phyloP scores from a whole-genome alignment of 2,797 vertebrate genomes.

The Sebastes nivosus region DNA sequence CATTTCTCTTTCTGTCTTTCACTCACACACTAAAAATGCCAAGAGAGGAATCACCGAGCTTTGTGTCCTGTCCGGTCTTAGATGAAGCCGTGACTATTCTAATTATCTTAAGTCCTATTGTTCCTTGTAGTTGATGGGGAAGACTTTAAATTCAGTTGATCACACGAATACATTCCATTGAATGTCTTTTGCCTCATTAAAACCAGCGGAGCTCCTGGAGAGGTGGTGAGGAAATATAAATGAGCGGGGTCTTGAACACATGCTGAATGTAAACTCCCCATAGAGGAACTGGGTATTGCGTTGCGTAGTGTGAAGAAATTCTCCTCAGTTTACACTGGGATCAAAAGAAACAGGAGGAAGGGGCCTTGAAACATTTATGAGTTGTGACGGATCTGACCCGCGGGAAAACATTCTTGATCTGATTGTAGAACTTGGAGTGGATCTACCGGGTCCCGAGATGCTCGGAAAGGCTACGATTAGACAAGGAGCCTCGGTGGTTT shows the following conservation, averaged over 20 bases:
- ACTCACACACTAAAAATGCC: slow-evolving; percentile 39
- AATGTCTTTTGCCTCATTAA: slow-evolving; percentile 13
- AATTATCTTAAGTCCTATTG: slow-evolving; percentile 15
- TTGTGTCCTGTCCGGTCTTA: slow-evolving; percentile 20
- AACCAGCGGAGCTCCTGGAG: not conserved
- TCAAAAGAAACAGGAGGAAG: slow-evolving; percentile 69
- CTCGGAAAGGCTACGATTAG: slow-evolving; percentile 57
- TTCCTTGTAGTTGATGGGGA: not conserved
- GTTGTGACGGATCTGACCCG: slow-evolving; percentile 73
- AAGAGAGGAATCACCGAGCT: slow-evolving; percentile 22
- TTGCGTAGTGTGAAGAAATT: slow-evolving; percentile 59
- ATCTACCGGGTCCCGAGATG: slow-evolving; percentile 49
- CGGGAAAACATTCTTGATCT: slow-evolving; percentile 72
- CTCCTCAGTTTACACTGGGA: slow-evolving; percentile 61
- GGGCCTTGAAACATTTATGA: slow-evolving; percentile 79
- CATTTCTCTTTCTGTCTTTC: slow-evolving; percentile 40
- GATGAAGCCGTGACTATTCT: slow-evolving; percentile 14
- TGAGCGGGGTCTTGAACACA: slow-evolving; percentile 27
- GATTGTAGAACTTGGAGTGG: slow-evolving; percentile 61
- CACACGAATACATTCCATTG: not conserved
- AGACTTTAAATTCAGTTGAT: not conserved
- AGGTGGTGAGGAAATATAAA: slow-evolving; percentile 21
- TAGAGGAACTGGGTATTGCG: slow-evolving; percentile 50
- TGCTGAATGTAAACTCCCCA: slow-evolving; percentile 50
- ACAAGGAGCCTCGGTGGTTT: slow-evolving; percentile 53